Conservation (phyloP, 2,113 vertebrate genomes). For the Rhipidura dahli region DNA sequence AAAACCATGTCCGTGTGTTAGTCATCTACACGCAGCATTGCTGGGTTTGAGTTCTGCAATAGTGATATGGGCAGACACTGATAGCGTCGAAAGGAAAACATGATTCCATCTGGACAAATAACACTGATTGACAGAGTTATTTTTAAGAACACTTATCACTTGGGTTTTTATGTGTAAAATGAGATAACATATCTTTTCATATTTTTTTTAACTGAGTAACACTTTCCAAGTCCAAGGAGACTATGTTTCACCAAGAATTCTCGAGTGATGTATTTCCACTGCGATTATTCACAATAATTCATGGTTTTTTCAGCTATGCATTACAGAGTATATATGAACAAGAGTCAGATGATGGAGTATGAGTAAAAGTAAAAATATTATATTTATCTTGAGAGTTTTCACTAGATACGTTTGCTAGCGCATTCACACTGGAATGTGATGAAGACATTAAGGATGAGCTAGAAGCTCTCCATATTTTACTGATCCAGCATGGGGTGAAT, state of each 20-base stretch:
- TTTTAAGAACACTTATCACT: constrained; percentile 12
- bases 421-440: not conserved
- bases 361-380: not conserved
- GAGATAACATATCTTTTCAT: not conserved
- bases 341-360: not conserved
- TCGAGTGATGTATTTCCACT: not conserved
- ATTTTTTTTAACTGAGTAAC: not conserved
- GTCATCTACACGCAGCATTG: not conserved
- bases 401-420: not conserved
- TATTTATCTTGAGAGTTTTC: not conserved
- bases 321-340: not conserved
- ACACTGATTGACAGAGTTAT: not conserved
- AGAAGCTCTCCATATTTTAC: not conserved
- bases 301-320: not conserved
- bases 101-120: constrained; percentile 12
- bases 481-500: not conserved
- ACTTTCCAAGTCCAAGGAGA: not conserved
- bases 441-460: not conserved
- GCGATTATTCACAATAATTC: not conserved
- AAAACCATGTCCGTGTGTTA: constrained; percentile 5
- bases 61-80: not conserved
- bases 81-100: not conserved
- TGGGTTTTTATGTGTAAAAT: not conserved
- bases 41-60: not conserved
- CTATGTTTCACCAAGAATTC: not conserved